Evolutionary conservation across 2,888 invertebrate genomes (phyloP), one percentile per base, ranked within the genome.

Genomic region (Sceliomorpha sp.): DNA sequence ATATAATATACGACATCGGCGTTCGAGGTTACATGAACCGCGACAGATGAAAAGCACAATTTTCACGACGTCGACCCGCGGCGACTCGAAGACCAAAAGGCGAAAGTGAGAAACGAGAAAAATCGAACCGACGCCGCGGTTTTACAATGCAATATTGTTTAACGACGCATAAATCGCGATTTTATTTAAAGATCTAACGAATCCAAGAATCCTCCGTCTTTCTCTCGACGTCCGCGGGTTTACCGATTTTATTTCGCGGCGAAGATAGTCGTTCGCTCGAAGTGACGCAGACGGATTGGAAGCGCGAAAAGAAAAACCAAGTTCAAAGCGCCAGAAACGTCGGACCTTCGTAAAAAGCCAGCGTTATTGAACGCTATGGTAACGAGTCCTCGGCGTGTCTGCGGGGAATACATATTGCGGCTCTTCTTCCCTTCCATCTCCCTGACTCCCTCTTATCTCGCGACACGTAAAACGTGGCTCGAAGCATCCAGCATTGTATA

Each of bases 401-500:
- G 15, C 36, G 36, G 8, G 20, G 14, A 45, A 62, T 39, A 63
- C 56, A 58, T 42, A 66, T 58, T 34, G 47, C 32, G 51, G 29
- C 47, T 40, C 56, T 26, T 62, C 51, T 53, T 47, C 58, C 42
- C 13, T 47, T 58, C 47, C 53, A 58, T 63, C 59, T 67, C 36
- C 20, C 37, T 24, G 47, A 40, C 47, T 39, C n/a, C n/a, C 50
- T 45, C 68, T 69, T 69, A 62, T 69, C 69, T 62, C 56, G 56
- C 62, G 58, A 62, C 62, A 58, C 51, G 47, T 58, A 56, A 39
- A 50, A 36, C 47, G 29, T 60, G 37, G 44, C 66, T 67, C 10
- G 26, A 55, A 36, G 62, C 62, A 58, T 58, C 47, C 58, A 53
- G 26, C 47, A 69, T 53, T 69, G 69, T 69, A 63, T 55, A 69